Conservation (phyloP, 1,140 invertebrate genomes). For the Melanaphis sacchari region DNA sequence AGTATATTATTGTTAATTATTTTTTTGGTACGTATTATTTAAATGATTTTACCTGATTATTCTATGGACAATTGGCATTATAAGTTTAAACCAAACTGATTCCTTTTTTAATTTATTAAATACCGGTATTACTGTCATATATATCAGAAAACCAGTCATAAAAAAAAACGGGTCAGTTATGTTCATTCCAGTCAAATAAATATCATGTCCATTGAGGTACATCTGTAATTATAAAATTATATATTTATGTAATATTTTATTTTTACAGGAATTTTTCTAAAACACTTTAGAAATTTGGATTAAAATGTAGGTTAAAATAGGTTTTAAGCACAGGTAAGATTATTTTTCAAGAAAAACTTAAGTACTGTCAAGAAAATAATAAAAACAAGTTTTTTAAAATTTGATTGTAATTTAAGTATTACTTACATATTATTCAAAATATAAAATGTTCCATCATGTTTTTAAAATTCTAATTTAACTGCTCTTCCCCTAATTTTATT, state of each 20-base stretch:
- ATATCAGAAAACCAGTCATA: not conserved
- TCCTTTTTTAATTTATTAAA: not conserved
- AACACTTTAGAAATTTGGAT: not conserved
- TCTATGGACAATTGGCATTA: not conserved
- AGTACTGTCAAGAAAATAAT: not conserved
- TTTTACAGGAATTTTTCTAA: not conserved
- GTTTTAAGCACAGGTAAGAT: too few relatives aligned
- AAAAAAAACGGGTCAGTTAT: constrained; percentile 39
- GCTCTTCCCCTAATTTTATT: too few relatives aligned
- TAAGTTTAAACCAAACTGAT: not conserved
- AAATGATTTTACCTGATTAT: not conserved
- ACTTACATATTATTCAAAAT: not conserved
- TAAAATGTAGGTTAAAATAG: too few relatives aligned
- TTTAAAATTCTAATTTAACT: not conserved
- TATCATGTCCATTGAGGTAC: not conserved
- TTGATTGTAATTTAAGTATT: not conserved
- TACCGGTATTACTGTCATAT: not conserved
- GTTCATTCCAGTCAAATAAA: constrained; percentile 35
- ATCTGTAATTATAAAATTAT: not conserved
- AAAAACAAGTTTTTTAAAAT: not conserved
- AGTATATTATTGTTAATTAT: not conserved
- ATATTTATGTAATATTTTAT: not conserved
- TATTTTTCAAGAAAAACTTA: not conserved
- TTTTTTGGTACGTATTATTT: not conserved
- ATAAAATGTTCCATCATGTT: not conserved